Base-by-base conservation (phyloP, 2,888 invertebrate genomes). In the Bellardia pandia region DNA sequence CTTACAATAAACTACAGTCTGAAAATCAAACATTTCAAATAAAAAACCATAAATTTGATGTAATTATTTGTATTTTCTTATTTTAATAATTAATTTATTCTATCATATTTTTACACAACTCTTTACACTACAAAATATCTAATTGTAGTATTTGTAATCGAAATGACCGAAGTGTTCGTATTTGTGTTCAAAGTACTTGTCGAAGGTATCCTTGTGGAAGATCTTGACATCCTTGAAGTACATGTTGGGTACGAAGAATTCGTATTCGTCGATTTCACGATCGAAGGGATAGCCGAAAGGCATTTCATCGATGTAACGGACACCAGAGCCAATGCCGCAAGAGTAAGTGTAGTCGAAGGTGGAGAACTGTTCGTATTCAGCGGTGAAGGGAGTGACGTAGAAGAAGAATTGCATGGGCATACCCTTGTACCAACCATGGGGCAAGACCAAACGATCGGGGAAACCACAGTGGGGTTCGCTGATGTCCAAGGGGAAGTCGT, bases 211-310 rank as follows among this genome's bases (percentile, higher is more conserved):
- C 90, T 95, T 94, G 93, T 96, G 96, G 94, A 95, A 96, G 90
- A 96, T 94, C 85, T 94, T 93, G 0, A 95, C 94, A 89, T 96
- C 96, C 89, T 96, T 94, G 92, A 96, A 95, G 92, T 94, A 95
- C 94, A 96, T 95, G 94, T 97, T 96, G 48, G 96, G 95, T 33
- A 95, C 95, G 89, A 94, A 94, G 94, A 96, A 96, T 85, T 94
- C 94, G 71, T 93, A 93, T 71, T 95, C 94, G 76, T 95, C 94
- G 90, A 96, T 95, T 16, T 94, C 94, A 89, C 96, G 96, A 91
- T 97, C 96, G 91, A 97, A 95, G 89, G 97, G 97, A 94, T 95
- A 97, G 69, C 96, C 96, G 90, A 96, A 94, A 64, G 96, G 95
- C 93, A 95, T 94, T 89, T 94, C 94, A 92, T 96, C 96, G 66